Conservation (phyloP, 2,113 vertebrate species). For the Leucosticte australis region DNA sequence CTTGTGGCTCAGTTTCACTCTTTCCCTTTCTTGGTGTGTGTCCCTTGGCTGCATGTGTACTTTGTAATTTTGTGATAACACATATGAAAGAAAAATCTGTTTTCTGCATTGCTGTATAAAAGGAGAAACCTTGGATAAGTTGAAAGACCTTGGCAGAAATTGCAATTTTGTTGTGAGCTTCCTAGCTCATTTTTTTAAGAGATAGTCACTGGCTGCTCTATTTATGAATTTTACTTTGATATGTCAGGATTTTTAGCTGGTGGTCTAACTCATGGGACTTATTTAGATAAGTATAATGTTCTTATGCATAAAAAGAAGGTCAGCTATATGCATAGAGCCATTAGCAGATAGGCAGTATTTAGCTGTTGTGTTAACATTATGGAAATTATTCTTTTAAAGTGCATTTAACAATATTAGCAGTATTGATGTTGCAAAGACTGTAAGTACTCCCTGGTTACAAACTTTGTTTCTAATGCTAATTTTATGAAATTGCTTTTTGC, state of each 20-base stretch:
- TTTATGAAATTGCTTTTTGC: not conserved
- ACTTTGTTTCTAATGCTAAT: not conserved
- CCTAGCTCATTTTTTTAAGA: not conserved
- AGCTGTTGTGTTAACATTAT: constrained; percentile 13
- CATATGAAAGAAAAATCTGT: not conserved
- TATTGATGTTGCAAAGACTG: not conserved
- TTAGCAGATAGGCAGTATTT: not conserved
- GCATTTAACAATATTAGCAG: not conserved
- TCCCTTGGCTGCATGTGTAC: not conserved
- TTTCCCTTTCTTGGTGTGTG: not conserved
- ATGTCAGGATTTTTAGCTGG: not conserved
- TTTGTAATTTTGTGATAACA: not conserved
- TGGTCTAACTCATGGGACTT: not conserved
- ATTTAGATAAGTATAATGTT: not conserved
- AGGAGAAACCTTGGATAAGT: not conserved
- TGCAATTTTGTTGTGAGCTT: not conserved
- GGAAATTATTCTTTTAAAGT: constrained; percentile 26
- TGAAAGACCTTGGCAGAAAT: not conserved
- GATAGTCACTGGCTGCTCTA: not conserved
- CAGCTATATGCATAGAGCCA: not conserved
- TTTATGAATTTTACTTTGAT: constrained; percentile 15
- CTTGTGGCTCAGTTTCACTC: not conserved
- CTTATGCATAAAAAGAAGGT: not conserved
- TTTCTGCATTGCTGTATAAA: not conserved
- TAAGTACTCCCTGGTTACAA: not conserved